Evolutionary conservation across 1,140 invertebrate genomes (phyloP).

Genomic region (Ptiloglossa arizonensis): DNA sequence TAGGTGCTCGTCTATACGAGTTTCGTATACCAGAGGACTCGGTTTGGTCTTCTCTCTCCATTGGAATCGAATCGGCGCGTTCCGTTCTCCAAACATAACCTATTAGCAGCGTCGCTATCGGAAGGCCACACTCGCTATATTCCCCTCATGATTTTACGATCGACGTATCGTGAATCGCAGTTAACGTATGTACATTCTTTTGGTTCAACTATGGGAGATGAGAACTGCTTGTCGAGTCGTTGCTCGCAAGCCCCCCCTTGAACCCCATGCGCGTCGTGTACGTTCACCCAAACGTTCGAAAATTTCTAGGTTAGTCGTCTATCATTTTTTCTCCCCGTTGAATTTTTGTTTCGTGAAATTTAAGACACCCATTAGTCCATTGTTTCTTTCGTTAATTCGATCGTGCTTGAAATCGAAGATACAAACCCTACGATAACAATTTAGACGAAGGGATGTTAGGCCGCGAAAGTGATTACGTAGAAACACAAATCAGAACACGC

Average conservation of each 20-base stretch:
- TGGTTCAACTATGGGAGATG: no score
- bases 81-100: conserved; percentile 34
- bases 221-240: no score
- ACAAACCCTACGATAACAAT: background rate
- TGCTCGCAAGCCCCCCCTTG: no score
- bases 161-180: background rate
- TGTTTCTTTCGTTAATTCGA: background rate
- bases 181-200: no score
- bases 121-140: background rate
- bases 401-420: background rate
- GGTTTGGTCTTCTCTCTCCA: conserved; percentile 22
- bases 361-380: background rate
- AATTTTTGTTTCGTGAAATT: background rate
- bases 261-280: conserved; percentile 2
- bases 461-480: conserved; percentile 36
- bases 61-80: conserved; percentile 43
- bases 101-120: background rate
- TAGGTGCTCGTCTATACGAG: conserved; percentile 32
- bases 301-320: no score
- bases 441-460: conserved; percentile 21
- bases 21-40: conserved; percentile 30
- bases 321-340: background rate
- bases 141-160: background rate
- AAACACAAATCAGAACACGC: no score
- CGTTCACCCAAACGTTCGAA: background rate